A percentile compares a stretch with the other conserved stretches of the same genome.
Evolutionary conservation across 2,113 vertebrate genomes (phyloP).

Genomic region (Ceratotherium simum): DNA sequence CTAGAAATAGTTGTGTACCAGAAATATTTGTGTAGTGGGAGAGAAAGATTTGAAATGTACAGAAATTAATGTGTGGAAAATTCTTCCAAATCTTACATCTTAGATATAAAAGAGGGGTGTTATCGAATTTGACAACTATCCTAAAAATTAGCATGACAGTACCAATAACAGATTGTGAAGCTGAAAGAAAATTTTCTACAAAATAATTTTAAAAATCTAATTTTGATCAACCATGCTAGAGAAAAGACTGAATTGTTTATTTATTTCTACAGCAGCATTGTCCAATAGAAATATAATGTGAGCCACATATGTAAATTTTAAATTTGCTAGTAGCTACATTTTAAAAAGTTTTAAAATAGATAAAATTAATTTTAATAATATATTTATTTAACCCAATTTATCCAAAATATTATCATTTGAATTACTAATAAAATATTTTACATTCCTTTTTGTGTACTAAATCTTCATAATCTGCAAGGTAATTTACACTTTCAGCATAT

Average conservation of each 20-base stretch:
- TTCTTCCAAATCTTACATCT: neutral
- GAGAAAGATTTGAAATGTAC: neutral
- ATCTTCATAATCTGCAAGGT: neutral
- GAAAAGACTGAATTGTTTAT: neutral
- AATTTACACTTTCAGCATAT: neutral
- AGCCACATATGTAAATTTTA: neutral
- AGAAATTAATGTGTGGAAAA: neutral
- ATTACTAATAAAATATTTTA: neutral
- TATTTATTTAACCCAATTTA: neutral
- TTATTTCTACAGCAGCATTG: neutral
- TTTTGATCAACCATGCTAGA: neutral
- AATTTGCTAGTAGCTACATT: neutral
- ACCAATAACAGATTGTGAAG: neutral
- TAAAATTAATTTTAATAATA: neutral
- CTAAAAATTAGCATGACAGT: neutral
- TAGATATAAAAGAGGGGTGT: neutral
- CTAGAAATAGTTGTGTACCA: neutral
- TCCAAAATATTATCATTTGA: neutral
- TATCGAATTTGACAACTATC: neutral
- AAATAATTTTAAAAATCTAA: neutral
- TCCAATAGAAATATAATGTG: neutral
- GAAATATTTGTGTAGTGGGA: neutral
- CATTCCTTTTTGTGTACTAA: neutral
- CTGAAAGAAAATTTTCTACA: neutral
- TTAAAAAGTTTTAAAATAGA: neutral